A percentile compares a stretch with the other conserved stretches of the same genome.
These are phyloP conservation scores for Periophthalmus modestus DNA, from an alignment of 2,113 vertebrate species.

Conservation along the genomic window DNA sequence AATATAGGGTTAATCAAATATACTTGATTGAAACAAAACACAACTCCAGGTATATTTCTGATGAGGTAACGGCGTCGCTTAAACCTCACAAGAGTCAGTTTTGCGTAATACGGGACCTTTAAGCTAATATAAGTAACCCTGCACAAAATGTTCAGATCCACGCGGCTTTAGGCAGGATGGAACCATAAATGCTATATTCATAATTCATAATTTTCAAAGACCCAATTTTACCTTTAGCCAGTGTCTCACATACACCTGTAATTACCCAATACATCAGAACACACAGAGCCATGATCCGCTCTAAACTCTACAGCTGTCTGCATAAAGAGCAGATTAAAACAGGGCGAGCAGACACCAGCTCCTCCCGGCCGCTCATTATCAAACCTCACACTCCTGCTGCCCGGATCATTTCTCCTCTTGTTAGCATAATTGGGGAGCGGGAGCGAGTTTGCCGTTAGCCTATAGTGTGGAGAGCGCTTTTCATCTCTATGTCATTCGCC, in stretches of 20 bases:
- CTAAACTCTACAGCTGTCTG: conserved; percentile 37
- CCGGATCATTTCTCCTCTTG: conserved; percentile 65
- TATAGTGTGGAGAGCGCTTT: conserved; percentile 58
- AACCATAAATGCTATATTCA: not conserved
- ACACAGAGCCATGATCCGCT: not conserved
- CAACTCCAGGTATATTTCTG: too few species aligned
- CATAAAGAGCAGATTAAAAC: conserved; percentile 52
- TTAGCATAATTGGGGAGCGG: conserved; percentile 76
- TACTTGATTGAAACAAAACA: too few species aligned
- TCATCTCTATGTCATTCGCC: conserved; percentile 70
- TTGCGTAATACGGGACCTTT: too few species aligned
- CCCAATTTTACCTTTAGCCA: not conserved
- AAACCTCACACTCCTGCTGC: conserved; percentile 57
- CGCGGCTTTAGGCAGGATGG: not conserved
- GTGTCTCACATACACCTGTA: conserved; percentile 14
- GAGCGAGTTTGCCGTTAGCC: conserved; percentile 72
- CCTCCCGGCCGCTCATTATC: conserved; percentile 57
- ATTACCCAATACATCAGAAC: conserved; percentile 23
- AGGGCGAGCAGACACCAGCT: conserved; percentile 50
- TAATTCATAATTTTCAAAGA: not conserved
- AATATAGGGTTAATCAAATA: too few species aligned
- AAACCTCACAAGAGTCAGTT: too few species aligned
- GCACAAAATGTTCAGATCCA: not conserved
- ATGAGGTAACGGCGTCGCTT: too few species aligned
- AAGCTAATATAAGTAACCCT: not conserved